Evolutionary conservation across 2,797 vertebrate genomes (phyloP).

Genomic region (Acipenser ruthenus): DNA sequence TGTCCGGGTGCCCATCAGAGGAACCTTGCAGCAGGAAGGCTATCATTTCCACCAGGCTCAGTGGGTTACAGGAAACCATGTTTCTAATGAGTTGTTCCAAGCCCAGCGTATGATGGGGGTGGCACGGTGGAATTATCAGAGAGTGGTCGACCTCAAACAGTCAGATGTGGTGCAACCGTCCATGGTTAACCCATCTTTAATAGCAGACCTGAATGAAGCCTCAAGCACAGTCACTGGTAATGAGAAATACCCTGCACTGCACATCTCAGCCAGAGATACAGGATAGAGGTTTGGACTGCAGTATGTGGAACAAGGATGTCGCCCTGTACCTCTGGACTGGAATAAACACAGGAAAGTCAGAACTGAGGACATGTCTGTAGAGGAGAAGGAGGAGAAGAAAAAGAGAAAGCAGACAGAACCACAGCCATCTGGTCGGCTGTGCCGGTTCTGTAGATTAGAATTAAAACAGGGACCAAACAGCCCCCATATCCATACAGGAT

Average conservation of each 20-base stretch:
- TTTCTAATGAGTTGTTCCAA: too few species aligned
- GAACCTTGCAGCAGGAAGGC: not conserved
- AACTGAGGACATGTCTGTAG: conserved; percentile 16
- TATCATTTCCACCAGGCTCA: not conserved
- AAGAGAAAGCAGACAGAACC: not conserved
- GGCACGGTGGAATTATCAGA: too few species aligned
- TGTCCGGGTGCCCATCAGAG: conserved; percentile 5
- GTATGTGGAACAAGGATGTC: not conserved
- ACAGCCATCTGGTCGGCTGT: too few species aligned
- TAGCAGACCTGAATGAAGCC: conserved; percentile 16
- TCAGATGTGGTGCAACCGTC: too few species aligned
- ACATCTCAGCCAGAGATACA: conserved; percentile 17
- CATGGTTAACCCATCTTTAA: not conserved
- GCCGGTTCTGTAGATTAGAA: too few species aligned
- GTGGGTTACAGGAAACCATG: not conserved
- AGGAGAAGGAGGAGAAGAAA: conserved; percentile 20
- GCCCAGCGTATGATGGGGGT: too few species aligned
- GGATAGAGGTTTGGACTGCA: conserved; percentile 3
- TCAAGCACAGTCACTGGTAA: conserved; percentile 8
- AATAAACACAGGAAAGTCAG: too few species aligned
- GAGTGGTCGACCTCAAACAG: too few species aligned
- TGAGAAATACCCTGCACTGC: conserved; percentile 15
- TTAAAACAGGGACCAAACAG: too few species aligned
- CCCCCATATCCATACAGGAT: too few species aligned
- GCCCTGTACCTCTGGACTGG: conserved; percentile 11